Evolutionary conservation across 2,797 vertebrate genomes (phyloP).

Genomic region (Eulemur coronatus): DNA sequence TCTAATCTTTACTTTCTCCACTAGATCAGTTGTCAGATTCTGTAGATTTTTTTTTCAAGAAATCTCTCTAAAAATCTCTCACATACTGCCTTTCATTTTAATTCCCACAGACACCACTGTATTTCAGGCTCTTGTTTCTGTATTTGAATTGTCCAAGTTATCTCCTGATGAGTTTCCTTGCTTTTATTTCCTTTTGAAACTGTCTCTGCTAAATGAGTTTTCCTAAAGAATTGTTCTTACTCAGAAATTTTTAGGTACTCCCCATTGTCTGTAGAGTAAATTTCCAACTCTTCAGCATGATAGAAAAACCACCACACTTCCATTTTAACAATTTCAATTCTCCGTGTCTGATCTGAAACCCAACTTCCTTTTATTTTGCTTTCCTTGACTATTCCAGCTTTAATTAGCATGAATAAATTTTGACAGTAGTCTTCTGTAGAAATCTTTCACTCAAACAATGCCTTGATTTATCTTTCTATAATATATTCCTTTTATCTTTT

Average conservation of each 20-base stretch:
- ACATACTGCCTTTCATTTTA: not conserved
- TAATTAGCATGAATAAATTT: not conserved
- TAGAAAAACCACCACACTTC: not conserved
- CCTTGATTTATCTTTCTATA: conserved; percentile 15
- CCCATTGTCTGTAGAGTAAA: not conserved
- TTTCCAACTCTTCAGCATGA: not conserved
- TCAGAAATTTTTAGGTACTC: not conserved
- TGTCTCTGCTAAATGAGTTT: not conserved
- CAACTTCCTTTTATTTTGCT: conserved; percentile 13
- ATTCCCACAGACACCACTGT: not conserved
- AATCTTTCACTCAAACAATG: not conserved
- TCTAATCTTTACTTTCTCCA: not conserved
- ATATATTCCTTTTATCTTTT: conserved; percentile 29
- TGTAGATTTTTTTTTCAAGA: not conserved
- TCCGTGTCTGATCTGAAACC: not conserved
- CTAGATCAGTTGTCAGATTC: not conserved
- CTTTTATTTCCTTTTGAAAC: not conserved
- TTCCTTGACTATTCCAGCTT: not conserved
- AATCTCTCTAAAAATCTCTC: not conserved
- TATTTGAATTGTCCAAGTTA: not conserved
- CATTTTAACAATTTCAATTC: not conserved
- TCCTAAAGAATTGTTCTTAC: not conserved
- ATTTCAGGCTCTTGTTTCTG: not conserved
- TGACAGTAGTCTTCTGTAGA: not conserved
- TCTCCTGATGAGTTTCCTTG: not conserved